Base-by-base conservation (phyloP, 2,113 vertebrate species). In the Ciconia stormi region DNA sequence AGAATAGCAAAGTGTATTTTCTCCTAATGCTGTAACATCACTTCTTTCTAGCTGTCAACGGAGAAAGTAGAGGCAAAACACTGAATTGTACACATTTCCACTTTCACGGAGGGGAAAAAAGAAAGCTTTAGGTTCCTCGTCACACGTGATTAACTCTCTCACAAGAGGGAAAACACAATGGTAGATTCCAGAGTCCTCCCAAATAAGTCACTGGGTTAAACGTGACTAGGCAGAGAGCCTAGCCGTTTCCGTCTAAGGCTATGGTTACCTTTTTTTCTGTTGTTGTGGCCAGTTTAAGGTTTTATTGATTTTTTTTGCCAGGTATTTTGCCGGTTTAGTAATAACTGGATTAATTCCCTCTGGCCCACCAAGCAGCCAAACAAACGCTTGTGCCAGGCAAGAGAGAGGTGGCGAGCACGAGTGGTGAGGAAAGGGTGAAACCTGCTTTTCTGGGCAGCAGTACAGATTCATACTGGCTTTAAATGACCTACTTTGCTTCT, bases 201-300 rank as follows among this genome's bases (percentile, higher is more conserved):
- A 76, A 72, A 49, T 49, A 87, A 95, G 46, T 61, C 77, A 87
- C 78, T 87, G 74, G 61, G 82, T 93, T 85, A 90, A 94, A 73
- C 2, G 17, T 63, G 58, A 90, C 67, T 30, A 89, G 79, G 91
- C 89, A 87, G 50, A 90, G 47, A 74, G 63, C 55, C 55, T 53
- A 47, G 50, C n/a, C 14, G 32, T 87, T 79, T 30, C 49, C 6
- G 4, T 16, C 44, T 59, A 17, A 6, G 2, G 5, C 20, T 49
- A 3, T 26, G 61, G 36, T 44, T 76, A 46, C 12, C 2, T 80
- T 76, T 47, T 40, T 59, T 36, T 11, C 5, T 50, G 29, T 52
- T 71, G 52, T 52, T 85, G 56, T 4, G 3, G 26, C 52, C 58
- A 59, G n/a, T 63, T 86, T 36, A 52, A 84, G 16, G 47, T 65